Evolutionary conservation across 2,797 vertebrate genomes (phyloP), one percentile per base, ranked within the genome.

Genomic region (Tinamus major): DNA sequence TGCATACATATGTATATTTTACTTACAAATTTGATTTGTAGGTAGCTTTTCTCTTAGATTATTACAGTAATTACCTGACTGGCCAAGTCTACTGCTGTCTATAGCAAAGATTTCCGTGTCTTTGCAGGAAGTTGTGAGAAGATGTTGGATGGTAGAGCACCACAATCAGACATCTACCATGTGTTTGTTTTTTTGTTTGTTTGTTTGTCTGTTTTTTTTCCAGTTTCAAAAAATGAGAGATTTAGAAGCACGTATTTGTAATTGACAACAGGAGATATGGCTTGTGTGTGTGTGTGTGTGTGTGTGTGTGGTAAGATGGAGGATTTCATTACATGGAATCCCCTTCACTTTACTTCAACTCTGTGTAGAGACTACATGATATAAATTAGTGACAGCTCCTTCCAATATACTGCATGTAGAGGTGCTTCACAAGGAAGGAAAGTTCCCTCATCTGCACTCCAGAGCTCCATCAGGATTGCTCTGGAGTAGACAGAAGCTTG

Each of bases 371-470:
- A 92, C 84, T 89, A 17, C 51, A 67, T 49, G 56, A 87, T 14
- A 71, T 29, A 81, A 90, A 81, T 81, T 74, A 93, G 46, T 74
- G 35, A 24, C 63, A 80, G 59, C 31, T 93, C 71, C 86, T 92
- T 81, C 69, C 58, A 51, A 41, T 41, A 31, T 3, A 10, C 77
- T 68, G 53, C 63, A 95, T 91, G 91, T 86, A 96, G 89, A 93
- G 89, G 31, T 56, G 79, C 74, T 81, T 86, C 81, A 84, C 87
- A 91, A 75, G 88, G 85, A 86, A 75, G 23, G 76, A 89, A 93
- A 92, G 37, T 84, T 95, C 79, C 79, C 46, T 80, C 92, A 68
- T 67, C 74, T 78, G n/a, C 33, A 85, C 59, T 87, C n/a, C 62
- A 39, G 69, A 87, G 46, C 77, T 72, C 51, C 85, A 59, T 21